phyloP scores from a whole-genome alignment of 2,113 vertebrate genomes.

The Syrrhaptes paradoxus region DNA sequence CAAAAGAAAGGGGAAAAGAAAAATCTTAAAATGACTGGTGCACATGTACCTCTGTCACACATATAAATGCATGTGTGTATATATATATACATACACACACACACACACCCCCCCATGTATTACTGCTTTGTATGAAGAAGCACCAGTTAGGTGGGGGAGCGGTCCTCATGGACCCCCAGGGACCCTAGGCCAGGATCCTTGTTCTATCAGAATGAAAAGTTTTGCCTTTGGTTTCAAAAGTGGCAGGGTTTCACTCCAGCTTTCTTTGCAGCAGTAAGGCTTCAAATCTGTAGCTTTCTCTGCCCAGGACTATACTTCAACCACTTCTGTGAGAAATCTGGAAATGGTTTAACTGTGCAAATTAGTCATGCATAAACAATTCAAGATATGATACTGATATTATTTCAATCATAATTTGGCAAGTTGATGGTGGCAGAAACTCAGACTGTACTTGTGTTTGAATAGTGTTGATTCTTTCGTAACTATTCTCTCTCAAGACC shows the following conservation, averaged over 20 bases:
- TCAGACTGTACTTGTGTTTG: neutral
- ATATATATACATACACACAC: neutral
- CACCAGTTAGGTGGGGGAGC: fast-evolving
- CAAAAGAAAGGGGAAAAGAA: neutral
- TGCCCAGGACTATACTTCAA: neutral
- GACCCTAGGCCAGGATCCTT: neutral
- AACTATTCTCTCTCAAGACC: neutral
- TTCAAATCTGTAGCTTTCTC: neutral
- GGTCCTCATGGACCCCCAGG: fast-evolving
- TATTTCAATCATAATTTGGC: conserved; percentile 1
- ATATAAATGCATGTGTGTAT: fast-evolving
- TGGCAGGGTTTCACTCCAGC: neutral
- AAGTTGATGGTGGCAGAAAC: neutral
- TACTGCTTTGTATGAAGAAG: fast-evolving
- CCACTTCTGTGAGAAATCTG: neutral
- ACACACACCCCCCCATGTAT: too few relatives aligned
- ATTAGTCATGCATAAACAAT: conserved; percentile 19
- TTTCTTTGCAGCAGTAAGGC: neutral
- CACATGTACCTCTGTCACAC: neutral
- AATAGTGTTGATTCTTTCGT: neutral
- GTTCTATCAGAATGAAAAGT: neutral
- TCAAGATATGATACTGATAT: neutral
- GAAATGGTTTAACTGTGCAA: neutral
- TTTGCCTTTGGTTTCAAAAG: neutral
- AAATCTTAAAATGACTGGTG: neutral